Evolutionary conservation across 1,140 invertebrate genomes (phyloP), one percentile per base, ranked within the genome.

Genomic region (Drosophila rufa): DNA sequence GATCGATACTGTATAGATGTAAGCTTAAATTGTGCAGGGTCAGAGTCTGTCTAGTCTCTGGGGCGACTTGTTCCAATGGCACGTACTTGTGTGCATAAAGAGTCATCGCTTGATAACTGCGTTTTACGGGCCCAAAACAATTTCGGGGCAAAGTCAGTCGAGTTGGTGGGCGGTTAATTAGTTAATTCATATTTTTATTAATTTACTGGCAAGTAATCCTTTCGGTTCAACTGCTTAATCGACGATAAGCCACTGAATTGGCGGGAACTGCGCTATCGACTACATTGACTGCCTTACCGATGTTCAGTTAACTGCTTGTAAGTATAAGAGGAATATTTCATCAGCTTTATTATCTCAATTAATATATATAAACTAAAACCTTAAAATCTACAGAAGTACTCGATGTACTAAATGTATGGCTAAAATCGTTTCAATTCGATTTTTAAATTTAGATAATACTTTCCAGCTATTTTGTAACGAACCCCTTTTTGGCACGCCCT

Each of bases 71-170:
- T 40, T 56, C 36, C 53, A 56, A 56, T 40, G 36, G 15, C 53
- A 56, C 53, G 53, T 56, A 40, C 14, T 40, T 56, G 53, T 56
- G 53, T 56, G 53, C 53, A 25, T 2, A 11, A 56, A 56, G 53
- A 56, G 53, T 56, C 53, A 56, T 56, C 53, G 53, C 53, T 56
- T 56, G 53, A 56, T 56, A 56, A 40, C 53, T 56, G 53, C 53
- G 53, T 56, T 56, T 56, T 56, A 56, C 36, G 33, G 19, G 53
- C 4, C 30, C 12, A 36, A 25, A 56, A 56, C 36, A 40, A 56
- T 56, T 56, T 56, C 19, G 14, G 9, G 36, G 19, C 15, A 56
- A 14, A 15, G 33, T 19, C 19, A 33, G 14, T 15, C 17, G 17
- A 19, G 38, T 14, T 40, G 36, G 8, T 17, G 33, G 4, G 12